Base-by-base conservation (phyloP, 2,888 invertebrate genomes). In the Aporophyla nigra region DNA sequence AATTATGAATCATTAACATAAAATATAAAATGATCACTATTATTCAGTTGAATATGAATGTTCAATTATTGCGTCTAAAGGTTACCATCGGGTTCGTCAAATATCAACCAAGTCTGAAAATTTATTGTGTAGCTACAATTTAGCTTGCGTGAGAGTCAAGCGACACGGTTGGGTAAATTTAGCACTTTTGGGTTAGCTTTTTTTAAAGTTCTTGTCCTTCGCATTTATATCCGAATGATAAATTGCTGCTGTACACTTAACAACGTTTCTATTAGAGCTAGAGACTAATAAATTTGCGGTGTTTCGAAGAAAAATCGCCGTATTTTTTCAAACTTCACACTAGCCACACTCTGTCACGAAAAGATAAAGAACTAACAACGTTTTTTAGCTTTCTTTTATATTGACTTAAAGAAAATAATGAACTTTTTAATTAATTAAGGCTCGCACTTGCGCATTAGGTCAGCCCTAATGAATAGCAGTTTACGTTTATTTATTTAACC, bases 401-500 rank as follows among this genome's bases (percentile, higher is more conserved):
- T 58, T 27, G 82, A 71, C 54, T 70, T 72, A 27, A 71, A 76
- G 54, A 21, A 82, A 82, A 66, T 83, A 82, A 83, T 83, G 62
- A 74, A 74, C 14, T 46, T 63, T 82, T 83, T 78, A 86, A 78
- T 86, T 86, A 82, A 86, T 83, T 74, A 85, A 78, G 27, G 63
- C 65, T 80, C 70, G 67, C 78, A 65, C 82, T 85, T 72, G 82
- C 67, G 70, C 82, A 83, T 75, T 75, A 74, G 79, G 78, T 62
- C 88, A 90, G 66, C 90, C 90, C 90, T 90, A 87, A 76, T 82
- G 75, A 84, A 82, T 78, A 84, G 74, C 72, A 86, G 76, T 87
- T 86, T 67, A 79, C 76, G 76, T 88, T 86, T 87, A 87, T 90
- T 91, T 87, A 86, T 90, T 90, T 89, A 84, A 84, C 86, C 85